These are phyloP conservation scores for Engystomops pustulosus DNA, from an alignment of 2,113 vertebrate species.

Conservation along the genomic window DNA sequence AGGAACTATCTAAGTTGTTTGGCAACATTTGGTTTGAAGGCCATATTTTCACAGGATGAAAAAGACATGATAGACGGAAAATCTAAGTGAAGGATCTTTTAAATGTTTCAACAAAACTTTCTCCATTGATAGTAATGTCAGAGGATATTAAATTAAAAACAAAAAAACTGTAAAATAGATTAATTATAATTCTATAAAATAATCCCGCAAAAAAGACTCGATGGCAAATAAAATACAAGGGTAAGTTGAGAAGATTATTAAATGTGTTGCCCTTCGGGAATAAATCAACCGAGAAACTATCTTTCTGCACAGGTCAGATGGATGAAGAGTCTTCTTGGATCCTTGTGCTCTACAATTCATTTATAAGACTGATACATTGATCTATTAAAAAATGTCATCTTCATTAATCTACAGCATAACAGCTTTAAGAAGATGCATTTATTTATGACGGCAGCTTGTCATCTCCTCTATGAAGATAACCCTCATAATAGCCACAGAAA, in stretches of 20 bases:
- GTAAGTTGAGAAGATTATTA: slow-evolving; percentile 21
- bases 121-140: no score
- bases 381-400: slow-evolving; percentile 31
- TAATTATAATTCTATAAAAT: background rate
- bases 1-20: no score
- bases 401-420: slow-evolving; percentile 12
- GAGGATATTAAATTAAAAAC: no score
- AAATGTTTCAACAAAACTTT: no score
- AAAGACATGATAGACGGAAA: no score
- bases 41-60: no score
- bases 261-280: background rate
- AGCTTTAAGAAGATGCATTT: slow-evolving; percentile 35
- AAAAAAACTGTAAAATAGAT: no score
- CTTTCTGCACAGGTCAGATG: slow-evolving; percentile 31
- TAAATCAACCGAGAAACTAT: slow-evolving; percentile 7
- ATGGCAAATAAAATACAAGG: background rate
- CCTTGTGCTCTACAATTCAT: slow-evolving; percentile 17
- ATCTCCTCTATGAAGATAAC: background rate
- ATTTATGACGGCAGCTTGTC: slow-evolving; percentile 11
- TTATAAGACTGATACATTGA: slow-evolving; percentile 43
- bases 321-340: slow-evolving; percentile 17
- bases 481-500: slow-evolving; percentile 7
- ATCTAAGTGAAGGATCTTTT: no score
- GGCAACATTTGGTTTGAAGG: no score
- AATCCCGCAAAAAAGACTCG: background rate